A percentile compares a stretch with the other conserved stretches of the same genome.
These are phyloP conservation scores for Myrmecobius fasciatus DNA, from an alignment of 2,113 vertebrate genomes.

Conservation along the genomic window DNA sequence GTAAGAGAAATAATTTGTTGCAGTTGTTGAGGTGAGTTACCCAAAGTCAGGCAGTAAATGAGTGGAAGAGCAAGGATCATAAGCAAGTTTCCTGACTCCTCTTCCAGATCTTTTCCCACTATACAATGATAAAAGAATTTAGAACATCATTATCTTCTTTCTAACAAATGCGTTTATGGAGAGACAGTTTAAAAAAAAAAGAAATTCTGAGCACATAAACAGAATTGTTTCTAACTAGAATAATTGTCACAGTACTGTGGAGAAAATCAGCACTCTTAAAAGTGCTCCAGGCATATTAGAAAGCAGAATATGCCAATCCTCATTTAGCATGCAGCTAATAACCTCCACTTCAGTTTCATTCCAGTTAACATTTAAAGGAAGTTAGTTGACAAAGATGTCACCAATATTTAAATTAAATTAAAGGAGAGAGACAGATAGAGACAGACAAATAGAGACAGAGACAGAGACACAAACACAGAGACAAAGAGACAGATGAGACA, in stretches of 20 bases:
- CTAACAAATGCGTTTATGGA: not conserved
- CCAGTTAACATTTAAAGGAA: conserved; percentile 64
- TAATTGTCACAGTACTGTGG: conserved; percentile 68
- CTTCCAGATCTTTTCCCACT: not conserved
- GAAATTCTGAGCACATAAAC: conserved; percentile 64
- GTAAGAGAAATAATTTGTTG: not conserved
- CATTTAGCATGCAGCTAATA: conserved; percentile 73
- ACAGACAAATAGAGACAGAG: no score
- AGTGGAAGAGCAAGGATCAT: not conserved
- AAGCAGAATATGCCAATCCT: conserved; percentile 58
- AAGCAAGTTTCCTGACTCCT: not conserved
- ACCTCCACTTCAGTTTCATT: conserved; percentile 72
- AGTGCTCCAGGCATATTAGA: conserved; percentile 58
- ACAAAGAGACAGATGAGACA: no score
- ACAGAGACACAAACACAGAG: no score
- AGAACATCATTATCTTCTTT: not conserved
- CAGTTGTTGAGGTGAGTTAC: not conserved
- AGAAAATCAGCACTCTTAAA: conserved; percentile 66
- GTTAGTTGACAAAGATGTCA: conserved; percentile 58
- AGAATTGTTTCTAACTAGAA: conserved; percentile 70
- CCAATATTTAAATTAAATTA: not conserved
- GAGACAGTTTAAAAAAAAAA: not conserved
- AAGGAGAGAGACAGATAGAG: not conserved
- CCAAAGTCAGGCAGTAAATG: not conserved
- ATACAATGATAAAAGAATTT: not conserved